phyloP scores from a whole-genome alignment of 2,113 vertebrate species.

The Sebastes schlegelii region DNA sequence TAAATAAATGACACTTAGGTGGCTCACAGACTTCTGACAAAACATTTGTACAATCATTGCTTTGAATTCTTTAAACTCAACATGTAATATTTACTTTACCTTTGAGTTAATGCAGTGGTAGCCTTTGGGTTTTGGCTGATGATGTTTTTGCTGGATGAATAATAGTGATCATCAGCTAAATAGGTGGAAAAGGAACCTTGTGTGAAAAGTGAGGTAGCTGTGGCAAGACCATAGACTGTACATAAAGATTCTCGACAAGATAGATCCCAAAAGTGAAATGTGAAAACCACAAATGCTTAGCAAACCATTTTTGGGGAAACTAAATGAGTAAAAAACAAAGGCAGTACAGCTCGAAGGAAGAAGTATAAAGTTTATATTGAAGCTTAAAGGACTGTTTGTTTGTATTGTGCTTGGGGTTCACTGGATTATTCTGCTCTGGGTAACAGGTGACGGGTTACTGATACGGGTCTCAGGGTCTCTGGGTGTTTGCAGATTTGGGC shows the following conservation, averaged over 20 bases:
- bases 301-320: neutral
- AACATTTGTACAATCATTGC: neutral
- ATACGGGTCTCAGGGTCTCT: conserved; percentile 44
- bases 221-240: no score
- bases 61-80: neutral
- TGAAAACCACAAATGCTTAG: neutral
- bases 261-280: no score
- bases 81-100: neutral
- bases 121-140: neutral
- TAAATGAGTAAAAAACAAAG: neutral
- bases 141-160: conserved; percentile 4
- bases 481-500: conserved; percentile 60
- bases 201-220: no score
- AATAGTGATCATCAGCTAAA: neutral
- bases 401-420: conserved; percentile 26
- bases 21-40: neutral
- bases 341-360: neutral
- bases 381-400: conserved; percentile 1
- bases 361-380: neutral
- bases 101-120: neutral
- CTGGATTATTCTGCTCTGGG: conserved; percentile 49
- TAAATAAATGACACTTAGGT: neutral
- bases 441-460: conserved; percentile 70
- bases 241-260: no score
- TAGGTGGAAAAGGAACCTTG: neutral